A percentile compares a stretch with the other conserved stretches of the same genome.
Conservation (phyloP, 2,888 invertebrate genomes). For the Agrotis clavis region DNA sequence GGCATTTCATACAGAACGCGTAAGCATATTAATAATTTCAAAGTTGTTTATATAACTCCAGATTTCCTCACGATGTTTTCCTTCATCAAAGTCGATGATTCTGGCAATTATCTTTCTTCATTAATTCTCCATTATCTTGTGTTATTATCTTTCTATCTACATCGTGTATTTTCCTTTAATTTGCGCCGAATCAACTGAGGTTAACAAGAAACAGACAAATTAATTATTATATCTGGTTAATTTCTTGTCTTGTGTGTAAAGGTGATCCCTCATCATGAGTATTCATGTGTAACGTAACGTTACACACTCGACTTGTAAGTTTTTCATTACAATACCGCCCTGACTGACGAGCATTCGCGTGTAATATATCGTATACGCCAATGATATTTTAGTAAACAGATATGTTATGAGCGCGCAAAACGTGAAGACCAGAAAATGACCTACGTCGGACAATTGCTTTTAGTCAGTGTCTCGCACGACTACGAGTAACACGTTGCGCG, state of each 20-base stretch:
- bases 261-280: too few species aligned
- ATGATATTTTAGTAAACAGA: too few species aligned
- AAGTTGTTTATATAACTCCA: not conserved
- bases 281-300: too few species aligned
- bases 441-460: too few species aligned
- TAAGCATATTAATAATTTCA: not conserved
- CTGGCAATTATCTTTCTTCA: not conserved
- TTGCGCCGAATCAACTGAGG: conserved; percentile 2
- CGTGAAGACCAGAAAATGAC: too few species aligned
- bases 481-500: too few species aligned
- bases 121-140: conserved; percentile 1
- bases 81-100: not conserved
- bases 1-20: not conserved
- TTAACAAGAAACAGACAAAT: conserved; percentile 20
- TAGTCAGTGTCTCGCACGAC: too few species aligned
- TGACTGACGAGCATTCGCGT: too few species aligned
- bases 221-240: conserved; percentile 38
- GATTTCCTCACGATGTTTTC: not conserved
- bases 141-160: not conserved
- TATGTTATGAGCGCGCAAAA: too few species aligned
- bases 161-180: conserved; percentile 17
- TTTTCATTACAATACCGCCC: too few species aligned
- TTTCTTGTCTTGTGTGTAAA: conserved; percentile 15
- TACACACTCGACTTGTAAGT: too few species aligned
- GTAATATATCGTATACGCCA: too few species aligned